Conservation (phyloP, 2,797 vertebrate species). For the Antennarius maculatus region DNA sequence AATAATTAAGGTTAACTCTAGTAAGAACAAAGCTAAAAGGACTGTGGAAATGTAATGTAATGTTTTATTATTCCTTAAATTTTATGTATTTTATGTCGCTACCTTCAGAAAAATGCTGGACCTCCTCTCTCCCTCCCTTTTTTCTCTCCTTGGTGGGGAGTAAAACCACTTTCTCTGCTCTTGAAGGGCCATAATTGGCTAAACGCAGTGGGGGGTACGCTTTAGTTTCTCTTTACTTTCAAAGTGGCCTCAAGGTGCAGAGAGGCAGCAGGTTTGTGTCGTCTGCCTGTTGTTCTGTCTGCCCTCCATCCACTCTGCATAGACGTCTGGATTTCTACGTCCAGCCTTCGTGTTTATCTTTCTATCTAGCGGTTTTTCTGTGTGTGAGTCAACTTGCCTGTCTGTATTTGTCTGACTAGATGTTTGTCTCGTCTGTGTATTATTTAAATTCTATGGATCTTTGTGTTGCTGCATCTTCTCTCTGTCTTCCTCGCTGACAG, state of each 20-base stretch:
- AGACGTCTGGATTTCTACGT: slow-evolving; percentile 29
- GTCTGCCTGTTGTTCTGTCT: slow-evolving; percentile 17
- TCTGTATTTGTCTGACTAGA: slow-evolving; percentile 38
- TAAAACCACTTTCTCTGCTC: slow-evolving; percentile 39
- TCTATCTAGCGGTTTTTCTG: slow-evolving; percentile 30
- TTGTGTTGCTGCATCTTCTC: slow-evolving; percentile 22
- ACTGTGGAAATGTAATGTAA: slow-evolving; percentile 35
- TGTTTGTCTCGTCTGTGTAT: slow-evolving; percentile 56
- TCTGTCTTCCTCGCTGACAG: slow-evolving; percentile 30
- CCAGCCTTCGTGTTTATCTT: slow-evolving; percentile 15
- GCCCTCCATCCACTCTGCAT: slow-evolving; percentile 27
- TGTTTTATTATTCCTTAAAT: slow-evolving; percentile 54
- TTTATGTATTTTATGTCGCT: slow-evolving; percentile 51
- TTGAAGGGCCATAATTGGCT: slow-evolving; percentile 52
- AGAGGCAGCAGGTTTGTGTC: slow-evolving; percentile 33
- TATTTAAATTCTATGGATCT: slow-evolving; percentile 52
- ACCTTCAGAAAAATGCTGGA: slow-evolving; percentile 43
- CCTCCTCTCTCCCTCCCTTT: slow-evolving; percentile 6
- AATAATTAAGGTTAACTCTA: neutral
- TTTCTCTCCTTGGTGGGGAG: slow-evolving; percentile 12
- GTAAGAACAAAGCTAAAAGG: slow-evolving; percentile 7
- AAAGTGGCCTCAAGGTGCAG: slow-evolving; percentile 56
- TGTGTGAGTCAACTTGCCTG: slow-evolving; percentile 13
- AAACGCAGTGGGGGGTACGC: slow-evolving; percentile 49
- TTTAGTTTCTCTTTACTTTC: slow-evolving; percentile 46